Evolutionary conservation across 2,888 invertebrate genomes (phyloP).

Genomic region (Hedychridium roseum): DNA sequence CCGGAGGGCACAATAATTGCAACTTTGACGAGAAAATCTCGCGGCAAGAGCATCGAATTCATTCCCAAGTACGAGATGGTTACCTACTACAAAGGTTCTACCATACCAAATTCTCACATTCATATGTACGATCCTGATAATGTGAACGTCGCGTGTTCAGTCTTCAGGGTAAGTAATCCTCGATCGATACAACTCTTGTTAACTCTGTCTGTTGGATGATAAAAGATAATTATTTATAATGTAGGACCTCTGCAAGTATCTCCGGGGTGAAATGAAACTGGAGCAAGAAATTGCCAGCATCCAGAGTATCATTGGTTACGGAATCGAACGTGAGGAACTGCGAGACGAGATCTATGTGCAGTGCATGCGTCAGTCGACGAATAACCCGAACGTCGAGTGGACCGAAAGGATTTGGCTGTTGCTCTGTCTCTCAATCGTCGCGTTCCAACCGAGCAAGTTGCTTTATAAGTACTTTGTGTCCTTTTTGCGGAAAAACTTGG

Average conservation of each 20-base stretch:
- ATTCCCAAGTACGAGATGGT: constrained; percentile 94
- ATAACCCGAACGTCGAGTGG: constrained; percentile 86
- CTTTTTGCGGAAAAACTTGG: constrained; percentile 76
- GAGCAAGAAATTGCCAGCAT: constrained; percentile 85
- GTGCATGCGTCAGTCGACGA: constrained; percentile 87
- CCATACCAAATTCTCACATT: constrained; percentile 92
- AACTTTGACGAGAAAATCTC: constrained; percentile 79
- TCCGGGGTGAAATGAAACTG: constrained; percentile 85
- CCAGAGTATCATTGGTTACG: constrained; percentile 84
- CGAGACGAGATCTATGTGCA: constrained; percentile 92
- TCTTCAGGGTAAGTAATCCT: constrained; percentile 79
- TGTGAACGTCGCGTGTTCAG: constrained; percentile 85
- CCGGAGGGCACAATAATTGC: constrained; percentile 90
- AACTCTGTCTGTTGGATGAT: not conserved
- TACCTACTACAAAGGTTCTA: constrained; percentile 84
- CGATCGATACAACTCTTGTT: not conserved
- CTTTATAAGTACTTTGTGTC: constrained; percentile 82
- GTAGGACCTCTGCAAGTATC: constrained; percentile 89
- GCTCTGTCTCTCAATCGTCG: constrained; percentile 87
- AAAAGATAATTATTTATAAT: constrained; percentile 18
- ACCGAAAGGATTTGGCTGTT: constrained; percentile 88
- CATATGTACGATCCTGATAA: constrained; percentile 96
- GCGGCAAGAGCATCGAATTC: constrained; percentile 77
- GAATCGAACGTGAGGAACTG: constrained; percentile 89
- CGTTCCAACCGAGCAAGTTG: constrained; percentile 89